Percentiles rank a stretch among this genome's conserved stretches.
Evolutionary conservation across 2,797 vertebrate species (phyloP).

Genomic region (Ara ararauna): DNA sequence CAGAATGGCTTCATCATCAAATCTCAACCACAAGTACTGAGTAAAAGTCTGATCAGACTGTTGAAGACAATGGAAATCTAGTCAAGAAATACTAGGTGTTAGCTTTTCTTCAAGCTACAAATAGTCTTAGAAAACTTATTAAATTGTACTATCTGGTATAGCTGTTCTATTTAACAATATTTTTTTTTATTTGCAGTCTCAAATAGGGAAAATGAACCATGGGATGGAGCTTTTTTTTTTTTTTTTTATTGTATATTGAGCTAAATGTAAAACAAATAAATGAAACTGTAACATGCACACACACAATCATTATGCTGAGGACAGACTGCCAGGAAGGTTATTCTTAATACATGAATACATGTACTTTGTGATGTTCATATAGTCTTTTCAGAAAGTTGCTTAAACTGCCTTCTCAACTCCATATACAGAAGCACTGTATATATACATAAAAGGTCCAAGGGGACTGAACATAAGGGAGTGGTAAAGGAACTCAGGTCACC

Average conservation of each 20-base stretch:
- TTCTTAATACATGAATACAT: not conserved
- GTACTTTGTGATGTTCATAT: not conserved
- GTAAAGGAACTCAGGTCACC: not conserved
- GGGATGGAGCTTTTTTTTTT: accelerated
- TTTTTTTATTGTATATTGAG: not conserved
- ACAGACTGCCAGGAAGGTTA: not conserved
- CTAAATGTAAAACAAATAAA: not conserved
- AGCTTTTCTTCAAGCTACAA: not conserved
- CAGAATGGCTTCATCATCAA: not conserved
- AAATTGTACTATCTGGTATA: not conserved
- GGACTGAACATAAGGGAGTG: not conserved
- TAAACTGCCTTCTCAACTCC: not conserved
- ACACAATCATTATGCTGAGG: not conserved
- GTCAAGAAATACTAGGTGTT: not conserved
- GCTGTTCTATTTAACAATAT: not conserved
- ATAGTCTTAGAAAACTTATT: not conserved
- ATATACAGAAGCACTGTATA: not conserved
- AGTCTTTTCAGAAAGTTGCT: not conserved
- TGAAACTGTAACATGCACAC: not conserved
- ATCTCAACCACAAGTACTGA: not conserved
- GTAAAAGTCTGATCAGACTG: not conserved
- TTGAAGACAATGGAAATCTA: not conserved
- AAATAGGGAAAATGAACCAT: not conserved
- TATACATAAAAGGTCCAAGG: not conserved
- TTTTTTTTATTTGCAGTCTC: not conserved